These are phyloP conservation scores for Allolobophora icterica DNA, from an alignment of 2,888 invertebrate species.

Conservation along the genomic window DNA sequence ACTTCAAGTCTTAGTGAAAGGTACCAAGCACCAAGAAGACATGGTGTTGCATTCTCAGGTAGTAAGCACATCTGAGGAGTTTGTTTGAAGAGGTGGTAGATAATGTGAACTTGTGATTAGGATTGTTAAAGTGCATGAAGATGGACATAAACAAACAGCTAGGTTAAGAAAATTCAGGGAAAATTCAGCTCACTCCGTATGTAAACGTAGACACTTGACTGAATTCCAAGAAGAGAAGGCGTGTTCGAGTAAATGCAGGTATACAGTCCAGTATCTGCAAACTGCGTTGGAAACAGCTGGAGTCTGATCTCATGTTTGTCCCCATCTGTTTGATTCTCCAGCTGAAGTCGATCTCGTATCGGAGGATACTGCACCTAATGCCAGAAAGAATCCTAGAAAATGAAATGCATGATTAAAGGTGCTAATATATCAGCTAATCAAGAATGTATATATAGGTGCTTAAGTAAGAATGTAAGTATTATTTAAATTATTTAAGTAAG, in stretches of 20 bases:
- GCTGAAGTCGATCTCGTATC: neutral
- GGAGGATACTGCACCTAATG: neutral
- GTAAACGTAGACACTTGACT: slow-evolving; percentile 19
- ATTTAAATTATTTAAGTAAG: neutral
- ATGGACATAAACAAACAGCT: no score
- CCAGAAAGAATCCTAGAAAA: neutral
- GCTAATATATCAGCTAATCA: neutral
- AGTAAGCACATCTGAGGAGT: no score
- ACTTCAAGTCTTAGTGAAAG: no score
- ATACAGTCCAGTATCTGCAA: neutral
- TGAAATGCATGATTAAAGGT: neutral
- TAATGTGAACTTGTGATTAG: no score
- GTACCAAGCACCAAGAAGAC: no score
- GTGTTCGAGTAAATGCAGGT: neutral
- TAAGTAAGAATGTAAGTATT: neutral
- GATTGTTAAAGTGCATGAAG: no score
- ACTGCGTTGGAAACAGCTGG: slow-evolving; percentile 7
- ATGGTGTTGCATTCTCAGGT: no score
- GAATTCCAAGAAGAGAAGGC: neutral
- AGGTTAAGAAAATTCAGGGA: no score
- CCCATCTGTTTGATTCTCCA: neutral
- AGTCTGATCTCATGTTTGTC: neutral
- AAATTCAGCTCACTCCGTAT: neutral
- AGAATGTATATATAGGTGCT: neutral
- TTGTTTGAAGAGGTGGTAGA: no score